Evolutionary conservation across 2,113 vertebrate species (phyloP), one percentile per base, ranked within the genome.

Genomic region (Semnopithecus entellus): DNA sequence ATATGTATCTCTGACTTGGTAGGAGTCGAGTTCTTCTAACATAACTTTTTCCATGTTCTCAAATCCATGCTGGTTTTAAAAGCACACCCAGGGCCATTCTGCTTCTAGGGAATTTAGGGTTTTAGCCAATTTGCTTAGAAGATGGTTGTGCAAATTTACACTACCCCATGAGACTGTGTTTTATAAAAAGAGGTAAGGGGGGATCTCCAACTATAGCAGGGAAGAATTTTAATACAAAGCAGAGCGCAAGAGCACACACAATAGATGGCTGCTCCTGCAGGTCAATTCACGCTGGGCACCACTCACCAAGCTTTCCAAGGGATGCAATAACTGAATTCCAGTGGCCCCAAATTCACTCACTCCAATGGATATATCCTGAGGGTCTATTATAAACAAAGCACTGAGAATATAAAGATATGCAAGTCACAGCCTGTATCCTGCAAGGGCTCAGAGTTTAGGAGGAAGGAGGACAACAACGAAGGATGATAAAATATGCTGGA

Each of bases 71-170:
- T 55, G 43, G 76, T 92, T 94, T 52, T 14, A 35, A 96, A 92
- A 97, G 52, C 48, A 93, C 4, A 3, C 52, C 61, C 27, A 90
- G 85, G 35, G 75, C 48, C 75, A 94, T 61, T 94, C 73, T 75
- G 61, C 75, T 94, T 95, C 48, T n/a, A 94, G 18, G n/a, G 18
- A 27, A 87, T 23, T n/a, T 70, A 64, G 32, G 18, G 27, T 48
- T 45, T 75, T 89, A 94, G 57, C 43, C 79, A 88, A 85, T 88
- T 86, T 86, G 45, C 72, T 95, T 50, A 86, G 35, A 96, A 94
- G 59, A 93, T 48, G 16, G 27, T 55, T 92, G 22, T 83, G 72
- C 70, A 88, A 92, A 94, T 81, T 50, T 90, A 35, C 32, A 76
- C 64, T n/a, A 68, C 16, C 30, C 27, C 45, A 35, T n/a, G 61